Evolutionary conservation across 2,113 vertebrate species (phyloP).

Genomic region (Periophthalmodon schlosseri): DNA sequence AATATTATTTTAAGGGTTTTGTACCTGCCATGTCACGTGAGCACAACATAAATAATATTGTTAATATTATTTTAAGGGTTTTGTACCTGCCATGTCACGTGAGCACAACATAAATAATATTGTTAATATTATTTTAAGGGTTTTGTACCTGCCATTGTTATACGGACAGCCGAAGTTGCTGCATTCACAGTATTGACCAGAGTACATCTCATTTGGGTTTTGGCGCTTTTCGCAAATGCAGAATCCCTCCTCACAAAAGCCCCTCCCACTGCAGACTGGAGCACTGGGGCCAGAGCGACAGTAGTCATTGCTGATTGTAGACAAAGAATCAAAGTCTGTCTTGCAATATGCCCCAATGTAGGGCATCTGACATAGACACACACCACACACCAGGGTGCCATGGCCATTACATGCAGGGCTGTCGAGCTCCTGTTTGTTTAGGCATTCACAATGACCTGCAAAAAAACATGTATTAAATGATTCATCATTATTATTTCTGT

Average conservation of each 20-base stretch:
- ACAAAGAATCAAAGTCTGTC: rapidly evolving
- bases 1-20: neutral
- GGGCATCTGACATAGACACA: conserved; percentile 23
- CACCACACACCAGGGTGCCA: conserved; percentile 38
- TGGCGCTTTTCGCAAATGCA: conserved; percentile 24
- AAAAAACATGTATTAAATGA: neutral
- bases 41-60: neutral
- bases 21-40: neutral
- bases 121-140: neutral
- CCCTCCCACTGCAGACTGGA: conserved; percentile 41
- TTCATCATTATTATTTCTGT: too few relatives aligned
- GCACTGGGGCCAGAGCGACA: conserved; percentile 13
- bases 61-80: neutral
- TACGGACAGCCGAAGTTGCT: conserved; percentile 50
- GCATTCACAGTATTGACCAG: conserved; percentile 51
- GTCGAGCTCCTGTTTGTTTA: conserved; percentile 25
- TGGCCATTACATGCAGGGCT: conserved; percentile 35
- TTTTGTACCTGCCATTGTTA: conserved; percentile 27
- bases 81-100: neutral
- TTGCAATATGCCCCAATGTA: conserved; percentile 40
- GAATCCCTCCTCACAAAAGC: conserved; percentile 29
- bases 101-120: neutral
- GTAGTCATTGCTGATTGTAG: neutral
- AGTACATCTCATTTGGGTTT: conserved; percentile 25
- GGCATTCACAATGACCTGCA: conserved; percentile 53